These are phyloP conservation scores for Caenorhabditis sinica DNA, from an alignment of 2,888 invertebrate genomes.

Conservation along the genomic window DNA sequence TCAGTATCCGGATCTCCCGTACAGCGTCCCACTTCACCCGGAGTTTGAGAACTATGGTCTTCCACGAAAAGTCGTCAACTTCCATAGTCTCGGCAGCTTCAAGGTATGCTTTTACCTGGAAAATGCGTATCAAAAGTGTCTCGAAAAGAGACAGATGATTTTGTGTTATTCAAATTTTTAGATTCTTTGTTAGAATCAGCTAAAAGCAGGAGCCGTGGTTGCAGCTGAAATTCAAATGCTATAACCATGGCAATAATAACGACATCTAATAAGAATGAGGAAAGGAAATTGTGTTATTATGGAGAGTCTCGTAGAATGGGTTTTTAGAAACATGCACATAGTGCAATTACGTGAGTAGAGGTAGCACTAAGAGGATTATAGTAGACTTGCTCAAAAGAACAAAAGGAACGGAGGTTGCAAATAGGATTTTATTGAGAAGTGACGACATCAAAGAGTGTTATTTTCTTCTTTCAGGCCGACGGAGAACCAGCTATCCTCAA, in stretches of 20 bases:
- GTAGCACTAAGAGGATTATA: neutral
- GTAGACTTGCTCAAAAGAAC: neutral
- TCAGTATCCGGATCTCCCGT: slow-evolving; percentile 40
- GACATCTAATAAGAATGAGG: neutral
- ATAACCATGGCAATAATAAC: slow-evolving; percentile 35
- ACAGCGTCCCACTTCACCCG: slow-evolving; percentile 16
- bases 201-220: neutral
- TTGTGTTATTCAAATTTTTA: neutral
- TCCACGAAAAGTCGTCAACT: slow-evolving; percentile 31
- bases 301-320: neutral
- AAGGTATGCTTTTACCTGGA: slow-evolving; percentile 11
- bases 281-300: neutral
- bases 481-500: neutral
- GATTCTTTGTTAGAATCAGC: neutral
- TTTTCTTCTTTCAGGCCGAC: neutral
- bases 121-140: too few species aligned
- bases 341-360: slow-evolving; percentile 18
- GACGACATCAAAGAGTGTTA: neutral
- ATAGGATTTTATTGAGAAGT: neutral
- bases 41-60: slow-evolving; percentile 27
- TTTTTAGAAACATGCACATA: slow-evolving; percentile 34
- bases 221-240: slow-evolving; percentile 33
- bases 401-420: neutral
- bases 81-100: slow-evolving; percentile 18
- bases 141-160: neutral